Base-by-base conservation (phyloP, 2,888 invertebrate species). In the Apocheima hispidaria region DNA sequence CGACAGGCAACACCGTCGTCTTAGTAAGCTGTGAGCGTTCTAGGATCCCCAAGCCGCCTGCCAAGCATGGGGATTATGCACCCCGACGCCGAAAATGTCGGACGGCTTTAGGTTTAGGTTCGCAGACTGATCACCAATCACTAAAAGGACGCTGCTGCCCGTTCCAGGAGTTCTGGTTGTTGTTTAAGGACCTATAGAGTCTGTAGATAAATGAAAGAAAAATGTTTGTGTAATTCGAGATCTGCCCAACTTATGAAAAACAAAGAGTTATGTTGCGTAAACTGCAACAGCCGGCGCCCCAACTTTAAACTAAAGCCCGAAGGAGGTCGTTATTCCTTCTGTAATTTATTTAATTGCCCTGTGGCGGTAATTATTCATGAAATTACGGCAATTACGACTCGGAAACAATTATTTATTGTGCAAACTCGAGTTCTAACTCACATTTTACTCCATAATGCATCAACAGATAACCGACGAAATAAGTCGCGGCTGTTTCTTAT, bases 271-370 rank as follows among this genome's bases (percentile, higher is more conserved):
- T 75, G 72, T 66, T 58, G 33, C 28, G 74, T 75, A 70, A 79
- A 78, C 70, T 83, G 84, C 82, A 84, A 77, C 89, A 88, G 81
- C 85, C 81, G 82, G 79, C 86, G 80, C 90, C 90, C 90, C 78
- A 86, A 88, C 85, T 90, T 84, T 79, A 87, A 92, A 90, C 90
- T 90, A 90, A 87, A 86, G 80, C 89, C 81, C 84, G 78, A 86
- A 88, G 86, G 87, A 88, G 91, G 82, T 85, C 91, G 90, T 90
- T 90, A 90, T 86, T 91, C 86, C 86, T 83, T 84, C 84, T 81
- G 87, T 92, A 91, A 92, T 92, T 92, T 92, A 92, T 92, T 90
- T 92, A 92, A 92, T 92, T 92, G 92, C 92, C 87, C 88, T 91
- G 88, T 87, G 91, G 90, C 86, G 83, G 91, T 90, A 91, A 92